These are phyloP conservation scores for Carposina sasakii DNA, from an alignment of 1,140 invertebrate genomes.

Conservation along the genomic window DNA sequence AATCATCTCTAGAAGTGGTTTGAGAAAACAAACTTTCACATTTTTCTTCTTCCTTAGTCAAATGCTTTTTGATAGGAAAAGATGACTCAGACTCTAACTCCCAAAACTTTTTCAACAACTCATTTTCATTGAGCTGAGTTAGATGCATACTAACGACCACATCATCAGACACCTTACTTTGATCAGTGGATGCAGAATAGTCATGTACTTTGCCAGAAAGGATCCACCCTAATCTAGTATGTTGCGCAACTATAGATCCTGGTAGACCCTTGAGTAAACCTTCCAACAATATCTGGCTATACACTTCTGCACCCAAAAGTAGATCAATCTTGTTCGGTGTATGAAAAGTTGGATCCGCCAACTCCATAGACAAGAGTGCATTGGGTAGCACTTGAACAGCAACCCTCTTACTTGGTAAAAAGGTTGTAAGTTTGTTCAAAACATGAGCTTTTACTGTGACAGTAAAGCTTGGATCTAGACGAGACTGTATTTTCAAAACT, in stretches of 20 bases:
- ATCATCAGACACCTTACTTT: not conserved
- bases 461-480: slow-evolving; percentile 17
- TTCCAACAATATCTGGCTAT: not conserved
- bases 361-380: not conserved
- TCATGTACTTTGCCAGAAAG: slow-evolving; percentile 12
- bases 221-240: slow-evolving; percentile 24
- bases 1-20: slow-evolving; percentile 20
- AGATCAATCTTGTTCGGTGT: slow-evolving; percentile 6
- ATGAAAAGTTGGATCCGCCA: slow-evolving; percentile 5
- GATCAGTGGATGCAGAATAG: not conserved
- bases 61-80: slow-evolving; percentile 4
- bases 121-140: slow-evolving; percentile 11
- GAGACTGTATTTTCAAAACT: slow-evolving; percentile 13
- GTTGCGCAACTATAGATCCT: slow-evolving; percentile 15
- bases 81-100: slow-evolving; percentile 21
- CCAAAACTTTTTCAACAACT: slow-evolving; percentile 27
- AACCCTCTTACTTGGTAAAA: slow-evolving; percentile 13
- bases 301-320: slow-evolving; percentile 8
- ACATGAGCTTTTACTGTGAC: slow-evolving; percentile 18
- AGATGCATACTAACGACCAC: slow-evolving; percentile 9
- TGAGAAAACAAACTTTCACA: slow-evolving; percentile 25
- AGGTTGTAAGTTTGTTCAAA: slow-evolving; percentile 13
- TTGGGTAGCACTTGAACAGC: not conserved
- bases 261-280: slow-evolving; percentile 8
- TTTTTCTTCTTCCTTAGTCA: slow-evolving; percentile 21